phyloP scores from a whole-genome alignment of 2,888 invertebrate species.

The Acanthacorydalis orientalis region DNA sequence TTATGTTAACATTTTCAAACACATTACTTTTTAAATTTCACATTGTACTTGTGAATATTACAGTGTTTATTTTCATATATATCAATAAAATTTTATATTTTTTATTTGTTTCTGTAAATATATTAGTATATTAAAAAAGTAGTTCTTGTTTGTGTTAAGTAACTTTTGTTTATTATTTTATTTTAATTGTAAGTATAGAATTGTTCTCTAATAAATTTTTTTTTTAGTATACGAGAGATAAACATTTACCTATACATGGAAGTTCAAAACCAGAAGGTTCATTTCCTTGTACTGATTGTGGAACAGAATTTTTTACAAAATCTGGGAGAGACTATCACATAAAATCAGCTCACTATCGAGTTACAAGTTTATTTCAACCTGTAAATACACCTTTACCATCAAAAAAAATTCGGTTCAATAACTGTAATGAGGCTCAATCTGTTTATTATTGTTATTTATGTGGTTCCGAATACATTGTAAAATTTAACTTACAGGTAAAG shows the following conservation, averaged over 20 bases:
- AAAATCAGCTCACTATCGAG: constrained; percentile 28
- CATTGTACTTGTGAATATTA: no score
- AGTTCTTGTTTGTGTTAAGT: no score
- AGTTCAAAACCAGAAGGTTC: constrained; percentile 14
- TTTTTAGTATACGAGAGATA: constrained; percentile 38
- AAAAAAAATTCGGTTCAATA: constrained; percentile 33
- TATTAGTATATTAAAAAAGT: no score
- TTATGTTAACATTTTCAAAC: no score
- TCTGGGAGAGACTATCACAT: constrained; percentile 41
- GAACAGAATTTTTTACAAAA: constrained; percentile 34
- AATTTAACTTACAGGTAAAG: constrained; percentile 44
- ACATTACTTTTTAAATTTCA: no score
- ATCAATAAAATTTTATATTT: no score
- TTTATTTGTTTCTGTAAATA: no score
- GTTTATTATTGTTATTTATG: constrained; percentile 40
- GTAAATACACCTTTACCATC: constrained; percentile 32
- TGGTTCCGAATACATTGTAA: constrained; percentile 47
- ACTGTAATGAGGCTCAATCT: constrained; percentile 31
- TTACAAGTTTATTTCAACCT: constrained; percentile 27
- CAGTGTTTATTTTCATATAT: no score
- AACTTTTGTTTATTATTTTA: no score
- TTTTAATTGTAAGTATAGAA: no score
- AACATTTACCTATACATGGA: constrained; percentile 34
- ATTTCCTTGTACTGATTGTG: constrained; percentile 35
- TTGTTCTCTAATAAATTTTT: no score